phyloP scores from a whole-genome alignment of 2,888 invertebrate species.

The Ectobius pallidus region DNA sequence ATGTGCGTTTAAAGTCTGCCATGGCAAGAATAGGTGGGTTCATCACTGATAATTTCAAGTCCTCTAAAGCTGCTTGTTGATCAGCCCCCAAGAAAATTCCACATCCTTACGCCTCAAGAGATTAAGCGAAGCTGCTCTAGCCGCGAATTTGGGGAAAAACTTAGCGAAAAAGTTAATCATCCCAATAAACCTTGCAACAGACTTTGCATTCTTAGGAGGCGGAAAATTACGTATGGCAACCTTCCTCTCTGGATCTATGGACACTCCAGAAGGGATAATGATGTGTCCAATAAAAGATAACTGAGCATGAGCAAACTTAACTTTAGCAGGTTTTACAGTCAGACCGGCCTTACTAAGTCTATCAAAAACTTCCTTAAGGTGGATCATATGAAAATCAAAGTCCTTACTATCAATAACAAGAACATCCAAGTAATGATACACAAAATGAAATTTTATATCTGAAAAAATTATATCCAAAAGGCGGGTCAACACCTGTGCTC shows the following conservation, averaged over 20 bases:
- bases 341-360: not conserved
- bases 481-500: not conserved
- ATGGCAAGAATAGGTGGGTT: too few species aligned
- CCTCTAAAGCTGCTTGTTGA: too few species aligned
- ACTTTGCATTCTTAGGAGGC: not conserved
- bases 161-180: not conserved
- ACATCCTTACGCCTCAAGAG: too few species aligned
- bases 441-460: not conserved
- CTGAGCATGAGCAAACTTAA: not conserved
- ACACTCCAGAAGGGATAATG: not conserved
- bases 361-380: not conserved
- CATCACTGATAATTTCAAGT: too few species aligned
- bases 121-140: not conserved
- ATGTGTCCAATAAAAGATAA: not conserved
- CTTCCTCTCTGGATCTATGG: not conserved
- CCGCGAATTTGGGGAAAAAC: not conserved
- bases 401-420: not conserved
- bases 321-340: not conserved
- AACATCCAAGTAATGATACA: not conserved
- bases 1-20: too few species aligned
- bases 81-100: too few species aligned
- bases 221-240: not conserved
- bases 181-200: not conserved
- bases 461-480: not conserved
- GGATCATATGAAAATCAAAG: not conserved